Percentiles rank a stretch among this genome's conserved stretches.
These are phyloP conservation scores for Carassius auratus DNA, from an alignment of 2,113 vertebrate genomes.

Conservation along the genomic window DNA sequence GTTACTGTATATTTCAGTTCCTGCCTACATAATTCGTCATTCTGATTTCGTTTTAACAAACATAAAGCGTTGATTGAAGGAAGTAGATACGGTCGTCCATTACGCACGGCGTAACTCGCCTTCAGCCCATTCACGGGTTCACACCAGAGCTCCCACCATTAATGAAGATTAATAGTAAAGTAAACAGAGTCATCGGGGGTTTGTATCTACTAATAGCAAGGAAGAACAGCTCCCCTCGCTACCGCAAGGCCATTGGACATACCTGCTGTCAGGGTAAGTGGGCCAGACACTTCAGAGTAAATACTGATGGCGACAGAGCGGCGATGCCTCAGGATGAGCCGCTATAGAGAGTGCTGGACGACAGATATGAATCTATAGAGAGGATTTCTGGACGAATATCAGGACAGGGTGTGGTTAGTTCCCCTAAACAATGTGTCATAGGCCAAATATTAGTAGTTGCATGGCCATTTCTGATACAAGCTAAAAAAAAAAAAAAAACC, in stretches of 20 bases:
- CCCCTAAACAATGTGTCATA: constrained; percentile 69
- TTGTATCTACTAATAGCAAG: constrained; percentile 71
- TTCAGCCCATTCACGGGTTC: constrained; percentile 15
- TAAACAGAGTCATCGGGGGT: constrained; percentile 68
- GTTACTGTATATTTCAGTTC: background rate
- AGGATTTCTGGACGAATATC: constrained; percentile 70
- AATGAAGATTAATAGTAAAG: constrained; percentile 77
- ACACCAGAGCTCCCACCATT: constrained; percentile 57
- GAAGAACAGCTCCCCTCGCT: constrained; percentile 72
- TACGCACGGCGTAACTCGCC: constrained; percentile 4
- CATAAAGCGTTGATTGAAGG: background rate
- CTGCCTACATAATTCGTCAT: background rate
- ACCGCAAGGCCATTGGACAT: constrained; percentile 74
- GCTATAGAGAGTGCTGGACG: constrained; percentile 65
- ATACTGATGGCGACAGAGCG: constrained; percentile 80
- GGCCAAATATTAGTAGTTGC: constrained; percentile 43
- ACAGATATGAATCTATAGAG: constrained; percentile 76
- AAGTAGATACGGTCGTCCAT: constrained; percentile 11
- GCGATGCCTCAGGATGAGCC: constrained; percentile 77
- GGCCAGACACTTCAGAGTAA: constrained; percentile 75
- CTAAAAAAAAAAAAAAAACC: too few relatives aligned
- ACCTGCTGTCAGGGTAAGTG: constrained; percentile 81
- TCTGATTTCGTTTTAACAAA: background rate
- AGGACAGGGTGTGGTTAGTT: constrained; percentile 58
- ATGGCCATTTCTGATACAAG: background rate